Percentiles rank a stretch among this genome's conserved stretches.
Evolutionary conservation across 2,888 invertebrate genomes (phyloP).

Genomic region (Trileptium ribeirensis): DNA sequence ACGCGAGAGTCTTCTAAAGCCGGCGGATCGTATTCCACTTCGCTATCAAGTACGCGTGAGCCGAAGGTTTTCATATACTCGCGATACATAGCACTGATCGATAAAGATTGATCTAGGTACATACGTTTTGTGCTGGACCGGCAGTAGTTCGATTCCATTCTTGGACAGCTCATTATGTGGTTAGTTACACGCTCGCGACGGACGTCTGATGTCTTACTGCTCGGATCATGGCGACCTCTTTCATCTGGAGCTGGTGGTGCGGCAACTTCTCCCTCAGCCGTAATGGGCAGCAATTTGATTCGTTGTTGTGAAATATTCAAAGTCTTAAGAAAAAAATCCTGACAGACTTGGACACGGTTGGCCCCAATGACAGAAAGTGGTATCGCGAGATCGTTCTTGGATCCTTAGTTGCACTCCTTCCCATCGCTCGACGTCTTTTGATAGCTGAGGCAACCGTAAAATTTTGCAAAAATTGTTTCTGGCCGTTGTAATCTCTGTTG

Average conservation of each 20-base stretch:
- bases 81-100: background rate
- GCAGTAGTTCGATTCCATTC: background rate
- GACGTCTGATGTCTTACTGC: background rate
- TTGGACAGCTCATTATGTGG: background rate
- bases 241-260: no score
- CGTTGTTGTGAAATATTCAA: no score
- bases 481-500: background rate
- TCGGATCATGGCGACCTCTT: background rate
- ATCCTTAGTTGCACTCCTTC: background rate
- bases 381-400: no score
- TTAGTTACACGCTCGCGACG: background rate
- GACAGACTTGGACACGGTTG: no score
- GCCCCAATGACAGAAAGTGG: no score
- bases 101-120: background rate
- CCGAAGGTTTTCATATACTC: background rate
- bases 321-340: no score
- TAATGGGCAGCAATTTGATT: no score
- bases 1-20: background rate
- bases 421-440: background rate
- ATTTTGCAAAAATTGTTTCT: background rate
- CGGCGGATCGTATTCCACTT: background rate
- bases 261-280: no score
- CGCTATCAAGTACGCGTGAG: background rate
- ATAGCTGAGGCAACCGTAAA: background rate
- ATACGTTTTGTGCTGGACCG: background rate